Base-by-base conservation (phyloP, 2,888 invertebrate genomes). In the Drepana falcataria region DNA sequence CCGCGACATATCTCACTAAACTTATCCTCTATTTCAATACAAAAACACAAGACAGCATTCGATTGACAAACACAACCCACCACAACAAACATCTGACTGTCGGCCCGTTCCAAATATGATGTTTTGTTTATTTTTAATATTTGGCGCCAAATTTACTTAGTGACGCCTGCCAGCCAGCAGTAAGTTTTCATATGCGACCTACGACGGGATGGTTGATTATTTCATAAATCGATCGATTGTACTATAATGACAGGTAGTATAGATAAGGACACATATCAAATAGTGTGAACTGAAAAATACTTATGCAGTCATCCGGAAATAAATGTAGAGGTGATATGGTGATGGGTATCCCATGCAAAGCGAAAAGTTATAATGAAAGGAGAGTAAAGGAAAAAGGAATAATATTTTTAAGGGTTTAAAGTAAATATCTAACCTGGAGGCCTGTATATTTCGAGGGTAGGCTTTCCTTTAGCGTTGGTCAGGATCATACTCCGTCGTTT, bases 401-500 rank as follows among this genome's bases (percentile, higher is more conserved):
- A 4, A 37, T 3, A 41, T 6, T 41, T 7, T 44, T 9, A 9
- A 9, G 44, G 44, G 6, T 9, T 6, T 54, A 57, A 59, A 40
- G 41, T 33, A 58, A 44, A 7, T 21, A 47, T 92, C 93, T 92
- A 82, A 96, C 96, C 97, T 81, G 97, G 97, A 58, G 97, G 97
- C 76, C 96, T 93, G 83, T 97, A 97, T 70, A 97, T 95, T 89
- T 97, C 96, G 88, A 97, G 93, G 35, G 96, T 95, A 7, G 97
- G 97, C 83, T 97, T 97, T 53, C 94, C 93, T 79, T 94, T 93
- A 35, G 88, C 78, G 65, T 93, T 91, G 62, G 94, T 93, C 77
- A 95, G 92, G 64, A 94, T 95, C 87, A 95, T 94, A 83, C 94
- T 95, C 73, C 94, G 93, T 70, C 95, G 93, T 87, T 95, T 95